Base-by-base conservation (phyloP, 2,888 invertebrate genomes). In the Dastarcus helophoroides region DNA sequence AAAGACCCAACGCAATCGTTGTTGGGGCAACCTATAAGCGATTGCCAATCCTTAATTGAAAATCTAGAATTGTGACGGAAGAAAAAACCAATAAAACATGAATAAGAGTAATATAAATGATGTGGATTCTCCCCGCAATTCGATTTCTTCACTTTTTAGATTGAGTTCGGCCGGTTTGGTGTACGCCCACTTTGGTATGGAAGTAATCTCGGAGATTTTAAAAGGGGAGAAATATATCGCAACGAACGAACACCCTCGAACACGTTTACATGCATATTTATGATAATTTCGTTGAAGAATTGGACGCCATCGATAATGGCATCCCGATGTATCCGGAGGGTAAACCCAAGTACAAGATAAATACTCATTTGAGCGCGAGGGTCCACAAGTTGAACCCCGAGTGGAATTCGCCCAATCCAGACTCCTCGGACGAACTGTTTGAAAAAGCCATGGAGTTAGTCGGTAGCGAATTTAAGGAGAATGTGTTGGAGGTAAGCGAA, bases 231-330 rank as follows among this genome's bases (percentile, higher is more conserved):
- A 66, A 2, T 54, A 64, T 4, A 55, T 35, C 4, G 3, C 9
- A 6, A 26, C 63, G 1, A 62, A 64, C 1, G 60, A 70, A 3
- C 68, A n/a, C 19, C 75, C 30, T 46, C 80, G 0, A 62, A 60
- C 36, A 47, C n/a, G 64, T 1, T 62, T 84, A 8, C 88, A 69
- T 48, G 64, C 69, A 38, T 73, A 68, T 97, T 0, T 98, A 98
- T 57, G 78, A 83, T 40, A 71, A 71, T 34, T 83, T 97, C 32
- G 76, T 98, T 8, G 79, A 83, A 63, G 94, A 95, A 68, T 71
- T 98, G 36, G 98, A 98, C 64, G 97, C 84, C 1, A 82, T 95
- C 32, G 98, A 98, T 58, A 98, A 98, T 65, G 98, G 97, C n/a
- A 70, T 95, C 1, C 76, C 79, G 0, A 81, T 85, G 69, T 60